Percentiles rank a stretch among this genome's conserved stretches.
Conservation (phyloP, 2,888 invertebrate genomes). For the Drosophila villosipedis region DNA sequence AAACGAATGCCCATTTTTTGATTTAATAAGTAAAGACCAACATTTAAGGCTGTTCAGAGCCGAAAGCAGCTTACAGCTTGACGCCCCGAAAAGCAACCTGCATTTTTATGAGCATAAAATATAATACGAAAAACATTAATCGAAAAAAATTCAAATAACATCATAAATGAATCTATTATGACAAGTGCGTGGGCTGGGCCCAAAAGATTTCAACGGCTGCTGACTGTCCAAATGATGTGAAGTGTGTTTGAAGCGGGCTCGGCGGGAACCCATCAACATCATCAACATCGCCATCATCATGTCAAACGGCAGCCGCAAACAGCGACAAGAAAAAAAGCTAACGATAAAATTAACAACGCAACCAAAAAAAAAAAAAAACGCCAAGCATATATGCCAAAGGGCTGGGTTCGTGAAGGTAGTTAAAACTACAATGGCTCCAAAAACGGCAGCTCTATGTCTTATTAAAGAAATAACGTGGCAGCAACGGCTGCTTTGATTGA, state of each 20-base stretch:
- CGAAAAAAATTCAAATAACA: constrained; percentile 51
- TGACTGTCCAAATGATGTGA: constrained; percentile 58
- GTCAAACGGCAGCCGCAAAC: constrained; percentile 73
- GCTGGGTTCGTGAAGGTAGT: constrained; percentile 36
- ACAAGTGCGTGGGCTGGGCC: constrained; percentile 73
- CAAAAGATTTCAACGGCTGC: constrained; percentile 4
- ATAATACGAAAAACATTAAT: not conserved
- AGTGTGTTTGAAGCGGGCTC: constrained; percentile 45
- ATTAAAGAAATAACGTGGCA: constrained; percentile 47
- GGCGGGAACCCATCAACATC: constrained; percentile 50
- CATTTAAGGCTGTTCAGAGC: constrained; percentile 31
- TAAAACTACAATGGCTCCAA: constrained; percentile 40
- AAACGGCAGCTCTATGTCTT: constrained; percentile 55
- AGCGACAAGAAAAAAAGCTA: constrained; percentile 32
- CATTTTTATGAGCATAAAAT: constrained; percentile 24
- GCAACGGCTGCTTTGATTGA: constrained; percentile 65
- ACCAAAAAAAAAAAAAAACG: constrained; percentile 34
- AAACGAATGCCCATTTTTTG: constrained; percentile 2
- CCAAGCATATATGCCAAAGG: constrained; percentile 56
- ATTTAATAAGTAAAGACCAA: constrained; percentile 23
- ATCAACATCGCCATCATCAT: constrained; percentile 45
- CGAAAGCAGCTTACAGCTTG: constrained; percentile 67
- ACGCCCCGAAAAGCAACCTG: constrained; percentile 55
- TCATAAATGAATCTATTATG: constrained; percentile 77
- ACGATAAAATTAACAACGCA: constrained; percentile 60